Percentiles rank a stretch among this genome's conserved stretches.
phyloP scores from a whole-genome alignment of 2,797 vertebrate species.

The Cyprinodon diabolis region DNA sequence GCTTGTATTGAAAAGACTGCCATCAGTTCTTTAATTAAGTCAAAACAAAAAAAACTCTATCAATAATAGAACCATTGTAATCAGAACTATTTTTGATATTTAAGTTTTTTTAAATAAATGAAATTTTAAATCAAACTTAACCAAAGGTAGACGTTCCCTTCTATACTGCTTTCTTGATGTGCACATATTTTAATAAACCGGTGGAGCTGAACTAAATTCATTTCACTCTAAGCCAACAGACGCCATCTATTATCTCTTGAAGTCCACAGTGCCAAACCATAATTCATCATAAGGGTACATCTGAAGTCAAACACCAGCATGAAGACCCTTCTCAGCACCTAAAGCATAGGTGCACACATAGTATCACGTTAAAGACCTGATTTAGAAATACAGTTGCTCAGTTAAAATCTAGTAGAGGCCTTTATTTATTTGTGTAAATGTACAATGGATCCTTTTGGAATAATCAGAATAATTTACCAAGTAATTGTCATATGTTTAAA shows the following conservation, averaged over 20 bases:
- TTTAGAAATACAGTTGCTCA: background rate
- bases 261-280: slow-evolving; percentile 35
- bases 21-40: slow-evolving; percentile 40
- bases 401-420: background rate
- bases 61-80: slow-evolving; percentile 3
- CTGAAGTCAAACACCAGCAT: slow-evolving; percentile 67
- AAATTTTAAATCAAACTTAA: slow-evolving; percentile 39
- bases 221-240: slow-evolving; percentile 30
- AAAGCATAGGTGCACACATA: slow-evolving; percentile 28
- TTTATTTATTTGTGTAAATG: background rate
- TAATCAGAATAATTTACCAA: background rate
- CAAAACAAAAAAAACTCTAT: background rate
- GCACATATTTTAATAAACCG: slow-evolving; percentile 58
- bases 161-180: slow-evolving; percentile 58
- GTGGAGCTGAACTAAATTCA: slow-evolving; percentile 24
- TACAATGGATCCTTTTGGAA: background rate
- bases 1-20: slow-evolving; percentile 16
- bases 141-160: slow-evolving; percentile 39
- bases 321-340: slow-evolving; percentile 25
- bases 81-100: slow-evolving; percentile 5
- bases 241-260: slow-evolving; percentile 38
- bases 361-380: slow-evolving; percentile 17
- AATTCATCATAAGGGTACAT: slow-evolving; percentile 31
- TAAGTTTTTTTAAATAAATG: slow-evolving; percentile 7
- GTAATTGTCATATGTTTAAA: no score